Evolutionary conservation across 2,797 vertebrate genomes (phyloP).

Genomic region (Pogonophryne albipinna): DNA sequence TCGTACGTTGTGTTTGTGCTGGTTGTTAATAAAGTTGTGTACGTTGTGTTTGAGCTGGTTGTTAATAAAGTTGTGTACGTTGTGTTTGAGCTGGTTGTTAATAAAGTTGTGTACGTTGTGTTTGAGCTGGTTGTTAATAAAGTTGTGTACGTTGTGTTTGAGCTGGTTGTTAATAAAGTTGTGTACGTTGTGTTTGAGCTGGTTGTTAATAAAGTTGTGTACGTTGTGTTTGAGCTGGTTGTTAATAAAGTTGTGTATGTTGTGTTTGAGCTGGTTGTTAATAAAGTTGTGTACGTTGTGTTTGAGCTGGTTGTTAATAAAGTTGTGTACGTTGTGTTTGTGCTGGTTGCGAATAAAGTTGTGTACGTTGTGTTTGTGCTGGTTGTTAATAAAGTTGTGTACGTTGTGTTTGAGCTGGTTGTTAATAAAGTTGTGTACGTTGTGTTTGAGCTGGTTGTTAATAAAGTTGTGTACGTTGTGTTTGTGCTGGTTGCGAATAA

Average conservation of each 20-base stretch:
- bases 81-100: no score
- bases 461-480: conserved; percentile 43
- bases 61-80: conserved; percentile 35
- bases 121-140: background rate
- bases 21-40: conserved; percentile 23
- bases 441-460: no score
- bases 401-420: no score
- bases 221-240: no score
- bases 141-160: no score
- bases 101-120: conserved; percentile 43
- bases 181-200: no score
- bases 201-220: conserved; percentile 28
- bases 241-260: conserved; percentile 35
- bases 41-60: no score
- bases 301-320: background rate
- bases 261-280: no score
- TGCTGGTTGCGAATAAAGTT: no score
- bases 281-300: conserved; percentile 43
- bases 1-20: background rate
- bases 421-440: conserved; percentile 35
- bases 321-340: no score
- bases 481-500: no score
- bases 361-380: no score
- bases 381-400: conserved; percentile 28
- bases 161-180: background rate